These are phyloP conservation scores for Diabrotica virgifera DNA, from an alignment of 1,140 invertebrate genomes.

Conservation along the genomic window DNA sequence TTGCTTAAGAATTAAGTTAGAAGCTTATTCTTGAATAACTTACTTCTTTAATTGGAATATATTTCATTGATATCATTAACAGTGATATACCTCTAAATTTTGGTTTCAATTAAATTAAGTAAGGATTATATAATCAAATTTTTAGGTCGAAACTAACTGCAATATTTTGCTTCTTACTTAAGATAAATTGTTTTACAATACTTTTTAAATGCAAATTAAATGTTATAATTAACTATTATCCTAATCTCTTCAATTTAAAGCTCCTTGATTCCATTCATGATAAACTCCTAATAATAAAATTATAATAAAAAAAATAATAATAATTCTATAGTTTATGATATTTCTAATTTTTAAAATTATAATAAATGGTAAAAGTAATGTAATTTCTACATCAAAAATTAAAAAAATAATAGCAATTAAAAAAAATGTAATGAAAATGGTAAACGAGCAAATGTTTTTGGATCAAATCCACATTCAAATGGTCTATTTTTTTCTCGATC, in stretches of 20 bases:
- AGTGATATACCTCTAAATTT: slow-evolving; percentile 52
- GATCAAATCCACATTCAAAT: slow-evolving; percentile 64
- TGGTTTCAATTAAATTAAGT: slow-evolving; percentile 50
- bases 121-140: slow-evolving; percentile 49
- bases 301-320: slow-evolving; percentile 52
- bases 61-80: slow-evolving; percentile 52
- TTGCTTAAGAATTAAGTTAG: slow-evolving; percentile 42
- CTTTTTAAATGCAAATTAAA: slow-evolving; percentile 62
- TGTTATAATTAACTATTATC: slow-evolving; percentile 62
- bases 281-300: slow-evolving; percentile 57
- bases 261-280: slow-evolving; percentile 62
- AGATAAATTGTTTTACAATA: slow-evolving; percentile 55
- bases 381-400: slow-evolving; percentile 66
- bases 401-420: slow-evolving; percentile 61
- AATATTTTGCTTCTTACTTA: slow-evolving; percentile 55
- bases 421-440: slow-evolving; percentile 60
- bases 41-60: slow-evolving; percentile 36
- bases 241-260: slow-evolving; percentile 57
- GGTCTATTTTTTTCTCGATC: slow-evolving; percentile 58
- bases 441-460: slow-evolving; percentile 52
- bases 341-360: slow-evolving; percentile 44
- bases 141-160: slow-evolving; percentile 60
- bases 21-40: slow-evolving; percentile 32
- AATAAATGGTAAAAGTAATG: slow-evolving; percentile 55
- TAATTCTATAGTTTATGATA: slow-evolving; percentile 46